Conservation (phyloP, 1,140 invertebrate species). For the Cotesia vestalis region DNA sequence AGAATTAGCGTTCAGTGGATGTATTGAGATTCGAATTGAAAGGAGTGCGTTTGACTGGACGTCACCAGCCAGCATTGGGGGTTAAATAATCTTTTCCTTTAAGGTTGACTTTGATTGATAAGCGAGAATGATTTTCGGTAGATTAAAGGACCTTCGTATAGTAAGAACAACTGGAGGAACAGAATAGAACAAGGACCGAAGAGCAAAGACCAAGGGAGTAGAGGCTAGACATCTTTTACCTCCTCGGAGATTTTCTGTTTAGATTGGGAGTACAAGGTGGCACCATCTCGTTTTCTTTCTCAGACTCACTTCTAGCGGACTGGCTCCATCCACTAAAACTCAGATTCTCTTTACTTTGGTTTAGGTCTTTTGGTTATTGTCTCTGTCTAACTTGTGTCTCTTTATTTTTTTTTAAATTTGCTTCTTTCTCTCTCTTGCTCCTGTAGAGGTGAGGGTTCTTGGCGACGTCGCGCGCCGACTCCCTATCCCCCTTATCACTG, state of each 20-base stretch:
- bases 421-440: too few species aligned
- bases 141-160: conserved; percentile 3
- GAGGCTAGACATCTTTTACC: too few species aligned
- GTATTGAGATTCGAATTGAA: conserved; percentile 11
- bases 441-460: background rate
- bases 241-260: too few species aligned
- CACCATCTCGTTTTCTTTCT: conserved; percentile 28
- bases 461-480: conserved; percentile 31
- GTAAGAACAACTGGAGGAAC: background rate
- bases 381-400: too few species aligned
- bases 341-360: too few species aligned
- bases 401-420: too few species aligned
- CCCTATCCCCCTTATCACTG: background rate
- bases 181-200: too few species aligned
- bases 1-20: too few species aligned
- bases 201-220: too few species aligned
- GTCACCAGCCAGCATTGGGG: background rate
- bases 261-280: too few species aligned
- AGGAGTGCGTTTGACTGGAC: conserved; percentile 11
- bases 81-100: background rate
- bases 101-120: conserved; percentile 11
- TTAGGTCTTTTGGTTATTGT: too few species aligned
- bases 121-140: background rate
- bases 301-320: background rate
- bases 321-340: background rate